Evolutionary conservation across 2,113 vertebrate species (phyloP).

Genomic region (Otolemur garnettii): DNA sequence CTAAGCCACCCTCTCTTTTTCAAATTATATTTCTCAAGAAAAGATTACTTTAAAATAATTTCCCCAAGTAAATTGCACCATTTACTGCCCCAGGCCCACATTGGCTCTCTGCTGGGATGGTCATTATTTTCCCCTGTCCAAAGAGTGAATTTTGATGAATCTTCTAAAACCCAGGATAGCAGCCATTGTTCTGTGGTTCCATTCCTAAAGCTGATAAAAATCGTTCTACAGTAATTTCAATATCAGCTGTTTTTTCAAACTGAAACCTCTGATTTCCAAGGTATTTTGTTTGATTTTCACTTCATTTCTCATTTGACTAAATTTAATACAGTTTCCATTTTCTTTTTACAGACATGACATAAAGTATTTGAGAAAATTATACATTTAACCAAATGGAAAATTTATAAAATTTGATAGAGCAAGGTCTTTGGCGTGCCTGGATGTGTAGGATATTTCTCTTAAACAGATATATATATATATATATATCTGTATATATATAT

Average conservation of each 20-base stretch:
- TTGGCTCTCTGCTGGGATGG: background rate
- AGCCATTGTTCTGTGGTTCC: background rate
- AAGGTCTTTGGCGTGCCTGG: background rate
- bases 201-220: background rate
- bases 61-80: background rate
- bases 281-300: background rate
- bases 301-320: background rate
- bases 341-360: background rate
- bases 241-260: background rate
- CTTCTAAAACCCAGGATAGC: background rate
- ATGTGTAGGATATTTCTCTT: background rate
- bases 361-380: constrained; percentile 11
- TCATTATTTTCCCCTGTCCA: background rate
- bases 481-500: background rate
- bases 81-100: background rate
- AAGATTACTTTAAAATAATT: background rate
- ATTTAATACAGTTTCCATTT: background rate
- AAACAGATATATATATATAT: background rate
- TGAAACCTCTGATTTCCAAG: background rate
- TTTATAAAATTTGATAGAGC: background rate
- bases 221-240: background rate
- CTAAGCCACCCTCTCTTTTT: background rate
- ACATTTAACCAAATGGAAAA: background rate
- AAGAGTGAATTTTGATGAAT: background rate
- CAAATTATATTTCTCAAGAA: background rate